Conservation (phyloP, 2,888 invertebrate genomes). For the Cantharis lateralis region DNA sequence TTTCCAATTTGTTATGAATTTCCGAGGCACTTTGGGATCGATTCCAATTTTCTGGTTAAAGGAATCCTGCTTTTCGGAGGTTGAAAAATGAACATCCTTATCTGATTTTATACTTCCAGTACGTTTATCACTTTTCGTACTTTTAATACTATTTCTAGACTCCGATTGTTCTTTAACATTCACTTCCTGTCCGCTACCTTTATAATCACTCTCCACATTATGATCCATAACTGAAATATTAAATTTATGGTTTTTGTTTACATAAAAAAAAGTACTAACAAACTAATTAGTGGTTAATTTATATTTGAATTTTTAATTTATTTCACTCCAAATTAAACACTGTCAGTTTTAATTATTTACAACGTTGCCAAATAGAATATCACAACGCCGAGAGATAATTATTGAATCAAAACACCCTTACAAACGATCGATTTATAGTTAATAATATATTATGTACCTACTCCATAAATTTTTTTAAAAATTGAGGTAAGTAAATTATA, state of each 20-base stretch:
- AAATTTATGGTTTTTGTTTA: not conserved
- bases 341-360: not conserved
- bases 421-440: not conserved
- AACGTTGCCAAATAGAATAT: not conserved
- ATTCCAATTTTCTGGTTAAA: conserved; percentile 36
- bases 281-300: not conserved
- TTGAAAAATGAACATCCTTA: conserved; percentile 52
- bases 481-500: not conserved
- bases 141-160: conserved; percentile 42
- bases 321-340: not conserved
- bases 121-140: conserved; percentile 52
- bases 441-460: not conserved
- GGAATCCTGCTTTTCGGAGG: conserved; percentile 30
- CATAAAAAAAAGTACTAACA: not conserved
- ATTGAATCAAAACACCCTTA: not conserved
- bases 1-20: conserved; percentile 75
- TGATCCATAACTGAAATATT: not conserved
- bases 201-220: not conserved
- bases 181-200: conserved; percentile 44
- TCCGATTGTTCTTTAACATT: conserved; percentile 48
- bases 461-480: not conserved
- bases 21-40: conserved; percentile 65
- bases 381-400: not conserved
- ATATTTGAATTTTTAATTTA: not conserved
- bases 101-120: conserved; percentile 52